Percentiles rank a stretch among this genome's conserved stretches.
Evolutionary conservation across 2,888 invertebrate species (phyloP).

Genomic region (Seira musarum): DNA sequence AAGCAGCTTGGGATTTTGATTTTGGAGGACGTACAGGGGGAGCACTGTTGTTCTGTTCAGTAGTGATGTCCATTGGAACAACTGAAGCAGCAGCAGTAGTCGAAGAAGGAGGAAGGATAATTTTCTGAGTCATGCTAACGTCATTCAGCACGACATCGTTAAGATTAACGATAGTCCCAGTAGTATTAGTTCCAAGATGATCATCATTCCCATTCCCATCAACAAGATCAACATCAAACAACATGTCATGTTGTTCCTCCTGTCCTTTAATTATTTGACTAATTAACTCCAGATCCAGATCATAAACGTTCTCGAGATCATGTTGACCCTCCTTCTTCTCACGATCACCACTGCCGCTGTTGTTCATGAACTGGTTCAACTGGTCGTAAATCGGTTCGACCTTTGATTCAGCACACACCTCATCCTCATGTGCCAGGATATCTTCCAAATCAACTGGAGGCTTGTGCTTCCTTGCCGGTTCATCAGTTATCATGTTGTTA

Average conservation of each 20-base stretch:
- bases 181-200: conserved; percentile 70
- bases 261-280: conserved; percentile 39
- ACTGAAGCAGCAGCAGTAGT: not conserved
- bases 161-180: not conserved
- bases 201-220: conserved; percentile 82
- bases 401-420: too few species aligned
- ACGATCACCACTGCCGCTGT: conserved; percentile 14
- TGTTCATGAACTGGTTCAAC: conserved; percentile 34
- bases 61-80: not conserved
- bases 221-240: conserved; percentile 14
- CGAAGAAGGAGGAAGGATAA: too few species aligned
- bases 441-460: conserved; percentile 8
- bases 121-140: not conserved
- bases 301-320: conserved; percentile 61
- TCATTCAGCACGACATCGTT: not conserved
- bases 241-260: conserved; percentile 16
- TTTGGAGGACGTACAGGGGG: conserved; percentile 71
- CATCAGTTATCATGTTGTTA: conserved; percentile 12
- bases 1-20: conserved; percentile 71
- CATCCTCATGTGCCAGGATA: not conserved
- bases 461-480: conserved; percentile 54
- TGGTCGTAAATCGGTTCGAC: conserved; percentile 24
- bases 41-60: conserved; percentile 73
- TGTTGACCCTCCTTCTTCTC: conserved; percentile 47
- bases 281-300: conserved; percentile 56